Conservation (phyloP, 2,113 vertebrate genomes). For the Carassius auratus region DNA sequence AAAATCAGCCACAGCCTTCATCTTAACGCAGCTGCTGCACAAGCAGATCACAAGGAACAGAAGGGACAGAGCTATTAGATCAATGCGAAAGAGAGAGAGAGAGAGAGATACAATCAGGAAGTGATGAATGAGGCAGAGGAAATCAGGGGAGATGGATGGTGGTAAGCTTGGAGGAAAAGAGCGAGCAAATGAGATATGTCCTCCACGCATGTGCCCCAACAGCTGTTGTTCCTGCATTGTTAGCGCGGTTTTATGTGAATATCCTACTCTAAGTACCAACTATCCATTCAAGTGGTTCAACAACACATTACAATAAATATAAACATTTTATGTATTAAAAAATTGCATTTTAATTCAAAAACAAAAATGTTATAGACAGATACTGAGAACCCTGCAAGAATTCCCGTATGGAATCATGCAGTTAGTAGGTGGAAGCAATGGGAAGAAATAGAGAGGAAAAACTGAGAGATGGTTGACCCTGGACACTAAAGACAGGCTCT, state of each 20-base stretch:
- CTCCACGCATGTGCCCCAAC: slow-evolving; percentile 5
- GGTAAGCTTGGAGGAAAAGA: background rate
- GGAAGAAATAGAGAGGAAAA: background rate
- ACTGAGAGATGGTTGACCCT: background rate
- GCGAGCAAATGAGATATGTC: background rate
- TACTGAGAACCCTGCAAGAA: background rate
- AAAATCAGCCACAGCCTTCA: background rate
- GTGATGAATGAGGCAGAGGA: slow-evolving; percentile 20
- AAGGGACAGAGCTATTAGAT: background rate
- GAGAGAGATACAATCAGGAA: background rate
- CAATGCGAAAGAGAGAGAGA: background rate
- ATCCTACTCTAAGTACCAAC: background rate
- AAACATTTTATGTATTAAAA: background rate
- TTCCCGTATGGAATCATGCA: background rate
- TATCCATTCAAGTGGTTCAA: background rate
- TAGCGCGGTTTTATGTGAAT: background rate
- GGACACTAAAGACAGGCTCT: background rate
- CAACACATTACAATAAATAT: background rate
- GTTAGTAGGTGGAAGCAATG: background rate
- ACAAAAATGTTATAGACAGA: background rate
- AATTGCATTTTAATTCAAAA: background rate
- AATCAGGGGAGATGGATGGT: background rate
- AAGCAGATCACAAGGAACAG: slow-evolving; percentile 1
- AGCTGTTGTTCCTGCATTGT: slow-evolving; percentile 2
- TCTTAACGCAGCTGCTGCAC: background rate